Percentiles rank a stretch among this genome's conserved stretches.
Evolutionary conservation across 2,797 vertebrate genomes (phyloP).

Genomic region (Potorous gilbertii): DNA sequence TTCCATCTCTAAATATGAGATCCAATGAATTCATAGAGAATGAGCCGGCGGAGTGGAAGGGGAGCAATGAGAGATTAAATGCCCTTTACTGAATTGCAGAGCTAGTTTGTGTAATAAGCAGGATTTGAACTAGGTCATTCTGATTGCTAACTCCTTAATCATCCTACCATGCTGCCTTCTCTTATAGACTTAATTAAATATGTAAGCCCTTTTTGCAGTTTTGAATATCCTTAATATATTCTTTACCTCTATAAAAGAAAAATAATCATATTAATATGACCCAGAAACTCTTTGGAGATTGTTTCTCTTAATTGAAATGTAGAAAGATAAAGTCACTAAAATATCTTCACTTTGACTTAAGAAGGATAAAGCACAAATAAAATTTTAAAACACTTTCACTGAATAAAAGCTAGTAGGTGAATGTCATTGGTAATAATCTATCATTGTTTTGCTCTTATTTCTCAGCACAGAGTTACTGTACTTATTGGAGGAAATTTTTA

Average conservation of each 20-base stretch:
- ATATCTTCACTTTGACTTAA: background rate
- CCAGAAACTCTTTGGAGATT: background rate
- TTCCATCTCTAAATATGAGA: background rate
- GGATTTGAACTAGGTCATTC: background rate
- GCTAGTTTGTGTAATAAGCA: background rate
- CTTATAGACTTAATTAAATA: background rate
- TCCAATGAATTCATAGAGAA: background rate
- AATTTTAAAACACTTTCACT: background rate
- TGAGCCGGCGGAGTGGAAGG: background rate
- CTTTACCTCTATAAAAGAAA: background rate
- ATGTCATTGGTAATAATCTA: background rate
- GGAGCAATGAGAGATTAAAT: background rate
- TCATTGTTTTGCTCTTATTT: background rate
- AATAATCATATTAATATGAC: slow-evolving; percentile 1
- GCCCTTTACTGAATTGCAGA: background rate
- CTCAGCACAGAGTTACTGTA: slow-evolving; percentile 8
- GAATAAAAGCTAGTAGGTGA: background rate
- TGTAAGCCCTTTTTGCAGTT: background rate
- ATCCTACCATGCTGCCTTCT: background rate
- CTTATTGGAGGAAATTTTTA: background rate
- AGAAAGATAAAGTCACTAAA: background rate
- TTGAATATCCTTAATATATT: background rate
- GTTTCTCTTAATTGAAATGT: background rate
- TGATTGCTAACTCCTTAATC: background rate
- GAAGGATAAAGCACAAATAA: too few species aligned